Evolutionary conservation across 2,888 invertebrate genomes (phyloP).

Genomic region (Caenorhabditis sp.): DNA sequence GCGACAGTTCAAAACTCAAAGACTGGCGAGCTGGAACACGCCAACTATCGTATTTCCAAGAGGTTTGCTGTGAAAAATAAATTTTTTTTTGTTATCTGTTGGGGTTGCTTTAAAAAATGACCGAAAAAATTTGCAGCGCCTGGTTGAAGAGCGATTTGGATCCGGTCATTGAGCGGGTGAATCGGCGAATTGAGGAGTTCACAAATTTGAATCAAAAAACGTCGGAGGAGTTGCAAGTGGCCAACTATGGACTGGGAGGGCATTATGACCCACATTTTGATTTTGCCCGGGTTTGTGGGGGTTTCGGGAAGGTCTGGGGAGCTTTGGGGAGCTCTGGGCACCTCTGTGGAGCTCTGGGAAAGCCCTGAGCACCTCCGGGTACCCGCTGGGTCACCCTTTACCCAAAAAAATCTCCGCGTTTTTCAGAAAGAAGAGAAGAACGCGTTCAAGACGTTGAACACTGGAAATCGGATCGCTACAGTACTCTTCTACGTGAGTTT

Average conservation of each 20-base stretch:
- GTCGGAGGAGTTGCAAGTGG: slow-evolving; percentile 95
- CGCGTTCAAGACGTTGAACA: slow-evolving; percentile 76
- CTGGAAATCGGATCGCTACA: slow-evolving; percentile 97
- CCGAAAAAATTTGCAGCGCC: slow-evolving; percentile 72
- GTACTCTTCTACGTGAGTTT: slow-evolving; percentile 89
- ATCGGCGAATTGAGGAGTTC: slow-evolving; percentile 83
- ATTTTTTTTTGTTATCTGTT: slow-evolving; percentile 4
- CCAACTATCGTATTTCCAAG: slow-evolving; percentile 95
- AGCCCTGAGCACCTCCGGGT: no score
- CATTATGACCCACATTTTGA: slow-evolving; percentile 98
- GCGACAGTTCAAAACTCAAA: slow-evolving; percentile 70
- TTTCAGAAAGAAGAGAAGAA: slow-evolving; percentile 73
- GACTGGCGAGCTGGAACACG: slow-evolving; percentile 84
- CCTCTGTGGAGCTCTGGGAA: no score
- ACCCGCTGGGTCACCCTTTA: no score
- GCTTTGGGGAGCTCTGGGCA: not conserved
- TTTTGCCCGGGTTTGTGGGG: slow-evolving; percentile 74
- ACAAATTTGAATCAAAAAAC: slow-evolving; percentile 85
- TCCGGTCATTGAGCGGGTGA: slow-evolving; percentile 79
- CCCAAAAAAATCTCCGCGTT: no score
- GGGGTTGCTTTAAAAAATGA: not conserved
- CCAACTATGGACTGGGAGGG: slow-evolving; percentile 97
- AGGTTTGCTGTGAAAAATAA: no score
- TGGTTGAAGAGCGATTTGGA: slow-evolving; percentile 90
- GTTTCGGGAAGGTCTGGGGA: slow-evolving; percentile 1